A percentile compares a stretch with the other conserved stretches of the same genome.
phyloP scores from a whole-genome alignment of 2,113 vertebrate species.

The Halcyon senegalensis region DNA sequence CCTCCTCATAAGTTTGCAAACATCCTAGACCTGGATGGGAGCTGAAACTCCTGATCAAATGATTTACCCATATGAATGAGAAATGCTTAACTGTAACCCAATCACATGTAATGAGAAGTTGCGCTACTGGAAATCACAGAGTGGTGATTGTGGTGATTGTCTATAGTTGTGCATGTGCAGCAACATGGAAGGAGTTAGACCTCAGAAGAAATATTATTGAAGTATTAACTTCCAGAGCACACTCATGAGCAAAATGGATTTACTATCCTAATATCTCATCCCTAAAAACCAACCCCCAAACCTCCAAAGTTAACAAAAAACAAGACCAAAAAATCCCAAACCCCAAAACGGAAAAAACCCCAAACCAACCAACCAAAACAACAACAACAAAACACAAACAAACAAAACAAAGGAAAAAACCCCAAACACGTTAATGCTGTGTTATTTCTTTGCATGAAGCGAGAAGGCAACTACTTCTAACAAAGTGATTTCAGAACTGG shows the following conservation, averaged over 20 bases:
- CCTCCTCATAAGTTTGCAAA: not conserved
- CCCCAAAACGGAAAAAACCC: not conserved
- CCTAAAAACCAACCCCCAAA: not conserved
- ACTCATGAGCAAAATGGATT: not conserved
- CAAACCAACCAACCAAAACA: not conserved
- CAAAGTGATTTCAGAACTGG: not conserved
- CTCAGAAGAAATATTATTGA: not conserved
- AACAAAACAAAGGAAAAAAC: not conserved
- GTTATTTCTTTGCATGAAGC: not conserved
- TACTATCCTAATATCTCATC: not conserved
- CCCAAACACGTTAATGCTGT: not conserved
- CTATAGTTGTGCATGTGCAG: not conserved
- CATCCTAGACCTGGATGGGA: not conserved
- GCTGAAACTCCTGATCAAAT: not conserved
- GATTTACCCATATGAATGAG: not conserved
- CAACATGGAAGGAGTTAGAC: not conserved
- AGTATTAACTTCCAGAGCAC: not conserved
- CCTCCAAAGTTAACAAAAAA: not conserved
- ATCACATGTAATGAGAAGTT: not conserved
- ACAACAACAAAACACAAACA: not conserved
- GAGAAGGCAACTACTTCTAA: not conserved
- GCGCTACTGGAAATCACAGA: not conserved
- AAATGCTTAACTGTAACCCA: not conserved
- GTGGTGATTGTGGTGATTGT: too few species aligned
- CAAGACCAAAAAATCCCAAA: not conserved